Conservation (phyloP, 2,888 invertebrate genomes). For the Pammene fasciana region DNA sequence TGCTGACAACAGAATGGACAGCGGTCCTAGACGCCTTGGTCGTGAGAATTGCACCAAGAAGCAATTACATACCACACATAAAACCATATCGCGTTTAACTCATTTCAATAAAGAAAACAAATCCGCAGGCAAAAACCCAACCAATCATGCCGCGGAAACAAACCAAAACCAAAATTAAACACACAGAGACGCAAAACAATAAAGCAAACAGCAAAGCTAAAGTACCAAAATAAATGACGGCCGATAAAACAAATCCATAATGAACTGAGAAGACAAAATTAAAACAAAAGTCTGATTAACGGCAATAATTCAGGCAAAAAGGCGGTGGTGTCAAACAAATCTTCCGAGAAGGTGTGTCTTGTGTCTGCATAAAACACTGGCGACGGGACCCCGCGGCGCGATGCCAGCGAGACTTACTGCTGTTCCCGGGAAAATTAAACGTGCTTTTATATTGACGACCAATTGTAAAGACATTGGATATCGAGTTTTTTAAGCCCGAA, state of each 20-base stretch:
- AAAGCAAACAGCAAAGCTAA: constrained; percentile 32
- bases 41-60: background rate
- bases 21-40: background rate
- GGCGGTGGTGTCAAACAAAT: constrained; percentile 63
- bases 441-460: constrained; percentile 26
- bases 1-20: constrained; percentile 16
- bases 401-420: constrained; percentile 51
- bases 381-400: constrained; percentile 63
- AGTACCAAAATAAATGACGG: constrained; percentile 25
- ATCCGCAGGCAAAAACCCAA: constrained; percentile 10
- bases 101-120: background rate
- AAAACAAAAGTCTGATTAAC: constrained; percentile 57
- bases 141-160: constrained; percentile 11
- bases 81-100: constrained; percentile 1
- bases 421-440: constrained; percentile 37
- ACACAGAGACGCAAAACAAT: constrained; percentile 22
- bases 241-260: constrained; percentile 38
- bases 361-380: constrained; percentile 47
- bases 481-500: background rate
- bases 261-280: constrained; percentile 34
- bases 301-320: constrained; percentile 62
- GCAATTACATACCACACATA: background rate
- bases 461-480: constrained; percentile 30
- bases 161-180: constrained; percentile 10
- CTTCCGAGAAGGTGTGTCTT: constrained; percentile 56